phyloP scores from a whole-genome alignment of 2,113 vertebrate genomes.

The Charina bottae region DNA sequence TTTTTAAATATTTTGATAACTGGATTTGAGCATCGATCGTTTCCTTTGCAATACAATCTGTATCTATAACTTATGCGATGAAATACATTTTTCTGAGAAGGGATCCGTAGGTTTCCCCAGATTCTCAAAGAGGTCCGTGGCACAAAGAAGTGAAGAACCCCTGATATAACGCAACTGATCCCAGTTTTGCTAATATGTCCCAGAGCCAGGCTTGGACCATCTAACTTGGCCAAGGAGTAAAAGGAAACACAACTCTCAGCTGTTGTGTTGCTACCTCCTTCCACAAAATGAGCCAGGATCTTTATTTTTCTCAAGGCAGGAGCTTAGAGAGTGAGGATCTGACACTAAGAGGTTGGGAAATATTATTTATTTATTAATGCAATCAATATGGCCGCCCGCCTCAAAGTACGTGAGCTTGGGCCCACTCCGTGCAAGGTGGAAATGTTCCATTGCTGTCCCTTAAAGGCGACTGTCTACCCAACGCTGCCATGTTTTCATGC shows the following conservation, averaged over 20 bases:
- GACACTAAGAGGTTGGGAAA: neutral
- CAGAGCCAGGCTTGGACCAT: conserved; percentile 24
- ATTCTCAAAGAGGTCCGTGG: neutral
- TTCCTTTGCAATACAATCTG: neutral
- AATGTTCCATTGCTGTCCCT: conserved; percentile 14
- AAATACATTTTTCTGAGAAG: neutral
- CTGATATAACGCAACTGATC: conserved; percentile 18
- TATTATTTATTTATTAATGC: neutral
- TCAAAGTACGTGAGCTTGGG: conserved; percentile 18
- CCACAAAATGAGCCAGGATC: conserved; percentile 38
- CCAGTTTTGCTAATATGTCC: conserved; percentile 12
- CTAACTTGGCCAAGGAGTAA: neutral
- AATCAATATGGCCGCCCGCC: neutral
- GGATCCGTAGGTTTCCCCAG: neutral
- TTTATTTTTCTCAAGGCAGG: conserved; percentile 41
- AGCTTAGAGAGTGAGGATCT: neutral
- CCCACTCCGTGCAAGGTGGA: conserved; percentile 17
- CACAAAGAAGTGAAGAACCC: neutral
- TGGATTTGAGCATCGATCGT: neutral
- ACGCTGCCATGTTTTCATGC: neutral
- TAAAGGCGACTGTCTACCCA: conserved; percentile 35
- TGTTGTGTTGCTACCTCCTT: neutral
- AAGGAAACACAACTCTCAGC: conserved; percentile 18
- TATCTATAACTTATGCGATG: neutral
- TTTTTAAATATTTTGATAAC: neutral